Evolutionary conservation across 2,797 vertebrate species (phyloP), one percentile per base, ranked within the genome.

Genomic region (Thripadectes ignobilis): DNA sequence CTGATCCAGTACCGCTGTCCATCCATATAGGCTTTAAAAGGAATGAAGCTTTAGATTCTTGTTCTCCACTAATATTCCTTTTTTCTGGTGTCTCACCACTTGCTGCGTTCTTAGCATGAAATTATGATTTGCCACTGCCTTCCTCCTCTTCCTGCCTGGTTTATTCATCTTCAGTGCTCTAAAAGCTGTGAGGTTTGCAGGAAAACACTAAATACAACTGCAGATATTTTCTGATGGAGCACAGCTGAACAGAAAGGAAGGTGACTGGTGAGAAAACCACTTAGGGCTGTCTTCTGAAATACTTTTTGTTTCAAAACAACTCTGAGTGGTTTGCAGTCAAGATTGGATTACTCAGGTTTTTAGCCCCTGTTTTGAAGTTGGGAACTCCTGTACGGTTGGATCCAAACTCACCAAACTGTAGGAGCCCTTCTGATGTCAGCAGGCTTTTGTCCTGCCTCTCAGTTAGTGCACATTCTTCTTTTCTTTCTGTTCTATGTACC

Each of bases 161-260:
- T 90, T 66, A 38, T 75, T 88, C 55, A 71, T 85, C 59, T 57
- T 52, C n/a, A 21, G 32, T 32, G 34, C 71, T 82, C 29, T 66
- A 49, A 84, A 79, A 94, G 51, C 43, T 57, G 7, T 81, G 8
- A 57, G 73, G 14, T 63, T 95, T 78, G 36, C 63, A 82, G 83
- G 68, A 88, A 45, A 78, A 12, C 36, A 26, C 15, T 8, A 21
- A 71, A 5, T 59, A 32, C 36, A 65, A 5, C 65, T 93, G 51
- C 8, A 58, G 51, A 10, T 87, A 7, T 38, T 79, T 95, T 81
- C 34, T 82, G 38, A 29, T 52, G 34, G 14, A 51, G 61, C 71
- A 4, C 15, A 77, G 30, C 43, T 59, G 63, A 77, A n/a, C 11
- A 52, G 80, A 34, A 58, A 54, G 30, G 34, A 85, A 65, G 51